phyloP scores from a whole-genome alignment of 1,140 invertebrate species.

The Eurosta solidaginis region DNA sequence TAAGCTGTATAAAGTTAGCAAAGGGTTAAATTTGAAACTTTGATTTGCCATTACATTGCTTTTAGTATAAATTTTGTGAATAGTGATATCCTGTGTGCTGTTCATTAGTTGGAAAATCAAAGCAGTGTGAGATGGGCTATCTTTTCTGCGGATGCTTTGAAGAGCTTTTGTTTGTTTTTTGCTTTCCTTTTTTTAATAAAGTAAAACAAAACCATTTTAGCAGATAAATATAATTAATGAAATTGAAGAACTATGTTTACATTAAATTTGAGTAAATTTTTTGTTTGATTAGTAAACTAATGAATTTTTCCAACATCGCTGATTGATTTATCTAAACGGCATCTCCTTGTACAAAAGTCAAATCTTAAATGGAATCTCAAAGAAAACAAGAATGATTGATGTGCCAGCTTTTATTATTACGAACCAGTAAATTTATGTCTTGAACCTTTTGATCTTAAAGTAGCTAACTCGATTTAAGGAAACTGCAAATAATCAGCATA shows the following conservation, averaged over 20 bases:
- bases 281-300: constrained; percentile 4
- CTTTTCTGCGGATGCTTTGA: not conserved
- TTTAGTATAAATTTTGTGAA: not conserved
- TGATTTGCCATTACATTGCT: constrained; percentile 22
- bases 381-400: too few relatives aligned
- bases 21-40: constrained; percentile 5
- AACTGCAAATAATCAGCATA: too few relatives aligned
- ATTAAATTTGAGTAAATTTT: not conserved
- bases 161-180: not conserved
- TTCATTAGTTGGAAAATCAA: constrained; percentile 24
- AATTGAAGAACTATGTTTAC: constrained; percentile 5
- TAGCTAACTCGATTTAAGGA: too few relatives aligned
- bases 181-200: not conserved
- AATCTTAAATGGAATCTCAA: too few relatives aligned
- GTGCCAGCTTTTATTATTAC: too few relatives aligned
- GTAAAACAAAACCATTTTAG: too few relatives aligned
- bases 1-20: not conserved
- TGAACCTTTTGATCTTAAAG: too few relatives aligned
- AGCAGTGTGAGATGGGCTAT: constrained; percentile 2
- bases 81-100: not conserved
- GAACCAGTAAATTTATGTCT: too few relatives aligned
- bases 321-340: not conserved
- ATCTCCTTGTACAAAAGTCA: too few relatives aligned
- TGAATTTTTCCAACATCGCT: not conserved
- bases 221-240: constrained; percentile 21